These are phyloP conservation scores for Carposina sasakii DNA, from an alignment of 1,140 invertebrate genomes.

Conservation along the genomic window DNA sequence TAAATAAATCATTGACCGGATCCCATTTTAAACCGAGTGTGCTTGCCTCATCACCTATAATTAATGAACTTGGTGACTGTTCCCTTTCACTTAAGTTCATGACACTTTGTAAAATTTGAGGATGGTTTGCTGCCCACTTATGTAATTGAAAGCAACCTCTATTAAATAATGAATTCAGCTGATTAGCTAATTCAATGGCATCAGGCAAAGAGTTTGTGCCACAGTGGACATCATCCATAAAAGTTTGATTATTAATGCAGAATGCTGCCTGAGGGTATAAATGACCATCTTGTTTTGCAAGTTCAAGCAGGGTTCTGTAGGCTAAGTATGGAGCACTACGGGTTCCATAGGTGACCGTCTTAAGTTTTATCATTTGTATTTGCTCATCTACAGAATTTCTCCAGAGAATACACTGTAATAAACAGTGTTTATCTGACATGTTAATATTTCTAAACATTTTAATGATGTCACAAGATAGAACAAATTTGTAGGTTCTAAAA, in stretches of 20 bases:
- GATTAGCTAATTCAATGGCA: conserved; percentile 13
- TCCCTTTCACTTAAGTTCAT: neutral
- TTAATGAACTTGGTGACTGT: neutral
- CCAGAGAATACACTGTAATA: conserved; percentile 55
- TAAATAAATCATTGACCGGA: conserved; percentile 7
- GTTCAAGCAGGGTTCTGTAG: conserved; percentile 26
- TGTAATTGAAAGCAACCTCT: conserved; percentile 28
- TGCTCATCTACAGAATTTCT: conserved; percentile 16
- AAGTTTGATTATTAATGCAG: neutral
- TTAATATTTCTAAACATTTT: too few relatives aligned
- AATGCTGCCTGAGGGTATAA: neutral
- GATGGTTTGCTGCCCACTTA: conserved; percentile 38
- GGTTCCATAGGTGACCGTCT: conserved; percentile 51
- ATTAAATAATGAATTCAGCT: conserved; percentile 25
- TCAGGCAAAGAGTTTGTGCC: neutral
- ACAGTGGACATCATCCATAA: conserved; percentile 10
- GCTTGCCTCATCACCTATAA: conserved; percentile 12
- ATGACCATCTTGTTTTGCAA: conserved; percentile 26
- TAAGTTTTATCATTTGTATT: conserved; percentile 30
- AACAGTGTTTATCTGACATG: too few relatives aligned
- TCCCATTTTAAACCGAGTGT: conserved; percentile 18
- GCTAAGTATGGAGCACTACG: conserved; percentile 41
- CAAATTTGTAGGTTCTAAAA: conserved; percentile 38
- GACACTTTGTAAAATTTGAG: neutral
- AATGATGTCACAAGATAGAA: conserved; percentile 39